phyloP scores from a whole-genome alignment of 2,888 invertebrate species.

The Acronicta leporina region DNA sequence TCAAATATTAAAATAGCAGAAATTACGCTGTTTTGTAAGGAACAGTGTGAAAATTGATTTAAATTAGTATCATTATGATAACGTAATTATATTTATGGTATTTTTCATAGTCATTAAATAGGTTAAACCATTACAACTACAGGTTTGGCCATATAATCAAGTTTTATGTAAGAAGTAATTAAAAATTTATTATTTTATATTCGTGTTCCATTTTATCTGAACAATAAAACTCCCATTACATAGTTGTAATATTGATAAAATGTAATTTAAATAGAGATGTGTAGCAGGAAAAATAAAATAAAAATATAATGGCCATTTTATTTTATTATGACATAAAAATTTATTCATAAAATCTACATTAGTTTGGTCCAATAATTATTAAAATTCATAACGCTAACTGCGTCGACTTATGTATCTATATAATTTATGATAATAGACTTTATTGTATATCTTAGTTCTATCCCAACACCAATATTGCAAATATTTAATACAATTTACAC shows the following conservation, averaged over 20 bases:
- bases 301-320: constrained; percentile 76
- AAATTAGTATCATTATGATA: neutral
- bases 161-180: constrained; percentile 2
- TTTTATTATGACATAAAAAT: constrained; percentile 66
- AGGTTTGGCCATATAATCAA: constrained; percentile 8
- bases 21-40: too few species aligned
- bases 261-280: constrained; percentile 6
- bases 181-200: constrained; percentile 1
- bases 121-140: neutral
- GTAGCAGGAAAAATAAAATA: constrained; percentile 52
- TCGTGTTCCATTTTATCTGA: constrained; percentile 2
- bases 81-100: neutral
- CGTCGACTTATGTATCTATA: constrained; percentile 64
- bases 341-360: constrained; percentile 79
- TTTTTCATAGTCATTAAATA: neutral
- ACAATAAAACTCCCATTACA: constrained; percentile 3
- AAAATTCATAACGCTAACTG: constrained; percentile 77
- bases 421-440: constrained; percentile 43
- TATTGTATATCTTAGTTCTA: constrained; percentile 44
- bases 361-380: constrained; percentile 82
- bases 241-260: constrained; percentile 18
- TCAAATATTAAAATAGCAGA: too few species aligned
- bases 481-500: constrained; percentile 67
- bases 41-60: neutral
- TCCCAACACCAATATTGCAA: constrained; percentile 77